Evolutionary conservation across 1,140 invertebrate species (phyloP), one percentile per base, ranked within the genome.

Genomic region (Callitettix versicolor): DNA sequence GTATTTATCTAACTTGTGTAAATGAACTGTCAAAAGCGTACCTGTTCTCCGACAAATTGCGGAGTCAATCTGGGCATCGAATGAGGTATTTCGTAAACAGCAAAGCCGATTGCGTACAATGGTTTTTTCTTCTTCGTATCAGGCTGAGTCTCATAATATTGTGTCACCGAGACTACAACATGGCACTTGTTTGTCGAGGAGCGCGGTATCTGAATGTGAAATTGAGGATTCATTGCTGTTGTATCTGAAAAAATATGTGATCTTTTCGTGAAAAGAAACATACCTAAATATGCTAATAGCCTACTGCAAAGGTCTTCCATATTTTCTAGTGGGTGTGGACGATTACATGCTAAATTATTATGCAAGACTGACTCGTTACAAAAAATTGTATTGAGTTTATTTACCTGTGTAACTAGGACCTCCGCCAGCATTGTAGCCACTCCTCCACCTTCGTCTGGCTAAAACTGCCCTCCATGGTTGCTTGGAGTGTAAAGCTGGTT

Each of bases 101-200:
- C 79, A 67, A 85, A 85, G 20, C 81, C 81, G 54, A 84, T 78
- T 18, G 79, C 74, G 63, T 71, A 74, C 47, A 80, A 65, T 1
- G 71, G 66, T 55, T 69, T 72, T 53, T 72, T 74, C 52, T 71
- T 70, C 56, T 70, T 73, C 1, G 60, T 58, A 47, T 62, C 65
- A 21, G 70, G 65, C 54, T 69, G 69, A 3, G 75, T 75, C 61
- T 78, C 74, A 65, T 85, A 85, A 60, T 77, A 73, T 68, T 85
- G 83, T n/a, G 79, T 79, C n/a, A 85, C 77, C 7, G 82, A 81
- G 15, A 85, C 79, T 26, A 86, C 82, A 17, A 84, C 80, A 69
- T 85, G 82, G 63, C 81, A 83, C 70, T 83, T 84, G 59, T 73
- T 73, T 41, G 67, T 69, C 15, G 75, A 74, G 14, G 73, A 74